phyloP scores from a whole-genome alignment of 2,797 vertebrate species.

The Rallus crepitans region DNA sequence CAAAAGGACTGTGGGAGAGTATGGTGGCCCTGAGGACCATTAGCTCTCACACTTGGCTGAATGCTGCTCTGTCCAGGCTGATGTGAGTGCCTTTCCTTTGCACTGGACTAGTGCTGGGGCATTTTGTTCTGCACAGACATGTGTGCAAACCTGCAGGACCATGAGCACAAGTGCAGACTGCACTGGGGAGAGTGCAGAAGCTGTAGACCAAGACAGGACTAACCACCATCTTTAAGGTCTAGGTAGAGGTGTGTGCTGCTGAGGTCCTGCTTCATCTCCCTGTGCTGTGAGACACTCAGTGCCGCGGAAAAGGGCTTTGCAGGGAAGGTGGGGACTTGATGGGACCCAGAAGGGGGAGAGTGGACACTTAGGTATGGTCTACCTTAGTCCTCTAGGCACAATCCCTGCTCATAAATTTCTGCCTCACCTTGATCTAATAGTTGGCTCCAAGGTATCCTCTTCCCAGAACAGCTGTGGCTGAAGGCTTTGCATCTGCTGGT shows the following conservation, averaged over 20 bases:
- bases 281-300: accelerated
- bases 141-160: background rate
- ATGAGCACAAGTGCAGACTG: accelerated
- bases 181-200: accelerated
- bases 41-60: background rate
- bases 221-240: background rate
- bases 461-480: background rate
- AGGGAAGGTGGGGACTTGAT: background rate
- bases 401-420: background rate
- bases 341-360: background rate
- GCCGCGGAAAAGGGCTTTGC: background rate
- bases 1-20: background rate
- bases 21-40: background rate
- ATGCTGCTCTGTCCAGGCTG: background rate
- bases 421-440: background rate
- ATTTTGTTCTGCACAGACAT: background rate
- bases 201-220: background rate
- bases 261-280: background rate
- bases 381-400: background rate
- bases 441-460: background rate
- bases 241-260: background rate
- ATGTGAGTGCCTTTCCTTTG: background rate
- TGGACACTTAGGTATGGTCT: background rate
- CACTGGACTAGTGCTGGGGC: background rate
- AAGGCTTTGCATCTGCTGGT: background rate